Base-by-base conservation (phyloP, 2,888 invertebrate species). In the Drosophila antonietae region DNA sequence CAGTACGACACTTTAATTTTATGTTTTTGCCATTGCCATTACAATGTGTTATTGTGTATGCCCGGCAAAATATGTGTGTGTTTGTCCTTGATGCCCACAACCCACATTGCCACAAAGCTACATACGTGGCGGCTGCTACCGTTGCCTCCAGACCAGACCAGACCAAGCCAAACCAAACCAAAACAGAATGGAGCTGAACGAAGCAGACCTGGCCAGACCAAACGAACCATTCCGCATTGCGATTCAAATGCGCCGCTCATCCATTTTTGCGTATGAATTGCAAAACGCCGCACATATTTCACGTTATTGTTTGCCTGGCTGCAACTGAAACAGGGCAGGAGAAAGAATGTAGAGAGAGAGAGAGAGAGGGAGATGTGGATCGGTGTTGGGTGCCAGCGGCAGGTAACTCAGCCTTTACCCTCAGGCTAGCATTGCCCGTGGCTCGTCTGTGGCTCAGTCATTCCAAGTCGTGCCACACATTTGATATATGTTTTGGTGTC, bases 231-330 rank as follows among this genome's bases (percentile, higher is more conserved):
- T 35, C 65, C 69, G 66, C 75, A 78, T 79, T 68, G 68, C 80
- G 81, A 78, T 80, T 80, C 69, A 83, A 79, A 77, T 80, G 69
- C 52, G 87, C 80, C 84, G 87, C 87, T 84, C 85, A 85, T 79
- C 81, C 85, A 81, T 88, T 85, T 85, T 88, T 83, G 83, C 84
- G 88, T 84, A 85, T 88, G 85, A 85, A 85, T 85, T 88, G 88
- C 88, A 88, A 86, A 85, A 86, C 86, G 86, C 86, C 86, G 83
- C 88, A 88, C 86, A 87, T 87, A 87, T 88, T 87, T 88, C 87
- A 88, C 87, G 84, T 84, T 84, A 84, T 84, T 84, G 84, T 84
- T 84, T 82, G 76, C 68, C 73, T 39, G 64, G 49, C 70, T 51
- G 84, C 62, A 73, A 67, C 70, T 60, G 75, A 44, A 70, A 65